phyloP scores from a whole-genome alignment of 2,888 invertebrate species.

The Nasonovia ribisnigri region DNA sequence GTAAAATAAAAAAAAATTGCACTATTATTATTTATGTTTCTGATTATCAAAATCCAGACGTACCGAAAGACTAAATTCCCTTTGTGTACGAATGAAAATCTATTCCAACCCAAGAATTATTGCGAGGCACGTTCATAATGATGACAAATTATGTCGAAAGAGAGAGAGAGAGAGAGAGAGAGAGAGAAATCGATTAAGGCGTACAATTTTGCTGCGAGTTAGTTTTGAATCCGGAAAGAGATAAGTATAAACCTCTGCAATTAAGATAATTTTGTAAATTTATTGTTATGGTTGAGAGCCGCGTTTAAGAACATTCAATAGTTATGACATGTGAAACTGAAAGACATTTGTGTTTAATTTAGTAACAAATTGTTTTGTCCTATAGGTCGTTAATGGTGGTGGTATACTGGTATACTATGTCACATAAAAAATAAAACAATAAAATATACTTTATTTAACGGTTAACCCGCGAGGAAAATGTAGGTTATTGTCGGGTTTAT shows the following conservation, averaged over 20 bases:
- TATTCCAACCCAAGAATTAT: constrained; percentile 10
- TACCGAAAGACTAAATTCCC: neutral
- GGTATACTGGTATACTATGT: neutral
- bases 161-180: neutral
- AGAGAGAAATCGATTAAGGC: constrained; percentile 23
- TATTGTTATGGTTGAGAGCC: neutral
- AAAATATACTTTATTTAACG: constrained; percentile 42
- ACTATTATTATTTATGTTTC: constrained; percentile 24
- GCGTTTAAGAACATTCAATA: neutral
- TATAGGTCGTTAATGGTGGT: constrained; percentile 3
- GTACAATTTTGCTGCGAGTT: constrained; percentile 26
- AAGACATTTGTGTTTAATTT: constrained; percentile 17
- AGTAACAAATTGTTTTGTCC: constrained; percentile 17
- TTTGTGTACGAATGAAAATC: constrained; percentile 10
- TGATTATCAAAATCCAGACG: neutral
- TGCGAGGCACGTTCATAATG: neutral
- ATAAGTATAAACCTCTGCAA: constrained; percentile 40
- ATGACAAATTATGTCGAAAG: constrained; percentile 33
- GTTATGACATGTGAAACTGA: neutral
- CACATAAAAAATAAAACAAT: constrained; percentile 24
- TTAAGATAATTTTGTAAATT: constrained; percentile 31
- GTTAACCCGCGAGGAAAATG: constrained; percentile 17
- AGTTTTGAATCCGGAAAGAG: constrained; percentile 19
- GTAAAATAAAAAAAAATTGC: neutral
- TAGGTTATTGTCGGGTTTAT: constrained; percentile 11